Percentiles rank a stretch among this genome's conserved stretches.
Conservation (phyloP, 2,113 vertebrate genomes). For the Phaethon lepturus region DNA sequence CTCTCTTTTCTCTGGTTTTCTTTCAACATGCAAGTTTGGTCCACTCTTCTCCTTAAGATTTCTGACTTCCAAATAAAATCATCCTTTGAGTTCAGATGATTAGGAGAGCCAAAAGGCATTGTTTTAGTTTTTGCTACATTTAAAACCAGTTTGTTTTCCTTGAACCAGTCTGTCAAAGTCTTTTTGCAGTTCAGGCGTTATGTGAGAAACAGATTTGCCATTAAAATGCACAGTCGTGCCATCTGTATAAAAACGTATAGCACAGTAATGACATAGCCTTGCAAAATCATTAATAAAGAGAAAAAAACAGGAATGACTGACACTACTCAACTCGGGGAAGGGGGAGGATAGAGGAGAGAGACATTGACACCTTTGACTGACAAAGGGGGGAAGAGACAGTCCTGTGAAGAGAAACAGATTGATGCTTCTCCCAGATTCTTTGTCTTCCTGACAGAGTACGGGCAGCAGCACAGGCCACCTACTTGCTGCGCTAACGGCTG, state of each 20-base stretch:
- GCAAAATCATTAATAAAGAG: constrained; percentile 86
- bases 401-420: constrained; percentile 82
- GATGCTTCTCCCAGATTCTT: constrained; percentile 75
- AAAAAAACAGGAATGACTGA: constrained; percentile 83
- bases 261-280: constrained; percentile 84
- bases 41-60: constrained; percentile 52
- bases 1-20: neutral
- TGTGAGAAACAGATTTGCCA: constrained; percentile 89
- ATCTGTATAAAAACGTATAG: constrained; percentile 86
- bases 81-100: constrained; percentile 80
- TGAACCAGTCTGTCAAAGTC: constrained; percentile 88
- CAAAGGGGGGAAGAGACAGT: constrained; percentile 78
- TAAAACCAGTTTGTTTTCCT: constrained; percentile 88
- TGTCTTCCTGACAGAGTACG: constrained; percentile 76
- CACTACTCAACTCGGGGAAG: constrained; percentile 76
- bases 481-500: constrained; percentile 60
- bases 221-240: constrained; percentile 88
- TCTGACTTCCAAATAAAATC: constrained; percentile 74
- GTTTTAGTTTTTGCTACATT: constrained; percentile 88
- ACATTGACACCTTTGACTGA: constrained; percentile 77
- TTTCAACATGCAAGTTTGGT: constrained; percentile 31
- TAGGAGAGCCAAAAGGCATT: constrained; percentile 85
- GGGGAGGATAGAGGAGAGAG: constrained; percentile 75
- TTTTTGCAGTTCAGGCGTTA: constrained; percentile 88
- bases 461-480: constrained; percentile 70